phyloP scores from a whole-genome alignment of 2,888 invertebrate genomes.

The Limenitis camilla region DNA sequence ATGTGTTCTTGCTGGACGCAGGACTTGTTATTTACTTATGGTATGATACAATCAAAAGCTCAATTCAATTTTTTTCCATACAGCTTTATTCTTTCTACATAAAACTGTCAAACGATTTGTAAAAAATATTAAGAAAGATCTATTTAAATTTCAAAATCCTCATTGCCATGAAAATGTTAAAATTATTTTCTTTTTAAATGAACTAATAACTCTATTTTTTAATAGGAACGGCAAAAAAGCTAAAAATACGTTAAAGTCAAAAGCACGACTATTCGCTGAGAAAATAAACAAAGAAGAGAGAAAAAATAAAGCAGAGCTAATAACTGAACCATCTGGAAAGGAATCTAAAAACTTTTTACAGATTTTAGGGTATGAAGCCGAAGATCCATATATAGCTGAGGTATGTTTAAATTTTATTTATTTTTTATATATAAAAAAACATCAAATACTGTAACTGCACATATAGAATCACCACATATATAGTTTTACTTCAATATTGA shows the following conservation, averaged over 20 bases:
- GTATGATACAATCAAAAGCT: slow-evolving; percentile 45
- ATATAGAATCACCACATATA: too few relatives aligned
- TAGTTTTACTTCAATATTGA: too few relatives aligned
- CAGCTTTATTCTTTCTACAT: too few relatives aligned
- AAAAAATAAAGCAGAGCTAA: slow-evolving; percentile 94
- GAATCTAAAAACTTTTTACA: slow-evolving; percentile 92
- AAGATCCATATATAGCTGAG: slow-evolving; percentile 56
- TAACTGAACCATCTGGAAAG: slow-evolving; percentile 86
- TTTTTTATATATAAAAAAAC: too few relatives aligned
- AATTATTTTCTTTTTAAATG: neutral
- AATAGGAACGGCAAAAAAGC: slow-evolving; percentile 81
- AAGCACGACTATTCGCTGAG: slow-evolving; percentile 93
- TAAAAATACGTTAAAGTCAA: slow-evolving; percentile 91
- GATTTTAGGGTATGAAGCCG: slow-evolving; percentile 76
- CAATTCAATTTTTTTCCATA: too few relatives aligned
- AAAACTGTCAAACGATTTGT: too few relatives aligned
- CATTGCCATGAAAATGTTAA: neutral
- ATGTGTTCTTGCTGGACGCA: slow-evolving; percentile 92
- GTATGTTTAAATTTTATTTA: too few relatives aligned
- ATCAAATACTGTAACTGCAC: too few relatives aligned
- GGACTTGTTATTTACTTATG: slow-evolving; percentile 92
- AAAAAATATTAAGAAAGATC: too few relatives aligned
- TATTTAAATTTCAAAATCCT: too few relatives aligned
- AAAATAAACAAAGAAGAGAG: slow-evolving; percentile 99
- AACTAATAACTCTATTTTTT: neutral